Conservation (phyloP, 2,113 vertebrate species). For the Atlantisia rogersi region DNA sequence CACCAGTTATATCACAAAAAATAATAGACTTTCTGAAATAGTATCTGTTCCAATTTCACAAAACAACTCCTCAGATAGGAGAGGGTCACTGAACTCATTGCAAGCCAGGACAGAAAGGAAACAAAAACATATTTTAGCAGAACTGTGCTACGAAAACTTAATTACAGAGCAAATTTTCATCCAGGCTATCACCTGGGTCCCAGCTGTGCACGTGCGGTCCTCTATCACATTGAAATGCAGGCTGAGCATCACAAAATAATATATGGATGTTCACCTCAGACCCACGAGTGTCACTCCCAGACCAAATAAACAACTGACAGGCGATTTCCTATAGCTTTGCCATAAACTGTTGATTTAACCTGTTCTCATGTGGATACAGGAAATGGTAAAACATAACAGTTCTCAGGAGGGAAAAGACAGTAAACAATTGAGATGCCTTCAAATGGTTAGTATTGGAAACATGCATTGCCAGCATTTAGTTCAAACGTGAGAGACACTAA, state of each 20-base stretch:
- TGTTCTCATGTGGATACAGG: neutral
- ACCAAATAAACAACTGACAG: neutral
- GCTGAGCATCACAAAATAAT: neutral
- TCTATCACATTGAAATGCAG: neutral
- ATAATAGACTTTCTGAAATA: constrained; percentile 64
- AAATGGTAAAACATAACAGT: neutral
- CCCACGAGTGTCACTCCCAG: neutral
- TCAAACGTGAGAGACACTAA: neutral
- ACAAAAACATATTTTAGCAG: neutral
- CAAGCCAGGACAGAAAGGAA: neutral
- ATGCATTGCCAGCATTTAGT: neutral
- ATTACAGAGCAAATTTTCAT: constrained; percentile 41
- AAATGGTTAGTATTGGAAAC: neutral
- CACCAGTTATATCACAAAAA: constrained; percentile 55
- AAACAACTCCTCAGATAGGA: constrained; percentile 45
- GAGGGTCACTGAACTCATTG: constrained; percentile 53
- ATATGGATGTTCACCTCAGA: neutral
- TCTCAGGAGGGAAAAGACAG: neutral
- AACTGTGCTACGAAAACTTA: constrained; percentile 46
- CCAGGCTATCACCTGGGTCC: constrained; percentile 27
- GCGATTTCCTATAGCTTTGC: neutral
- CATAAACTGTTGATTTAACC: neutral
- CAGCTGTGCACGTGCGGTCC: neutral
- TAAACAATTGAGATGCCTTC: neutral
- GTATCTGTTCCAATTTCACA: constrained; percentile 45